Base-by-base conservation (phyloP, 2,888 invertebrate genomes). In the Galeopsomyia nigrocyanea region DNA sequence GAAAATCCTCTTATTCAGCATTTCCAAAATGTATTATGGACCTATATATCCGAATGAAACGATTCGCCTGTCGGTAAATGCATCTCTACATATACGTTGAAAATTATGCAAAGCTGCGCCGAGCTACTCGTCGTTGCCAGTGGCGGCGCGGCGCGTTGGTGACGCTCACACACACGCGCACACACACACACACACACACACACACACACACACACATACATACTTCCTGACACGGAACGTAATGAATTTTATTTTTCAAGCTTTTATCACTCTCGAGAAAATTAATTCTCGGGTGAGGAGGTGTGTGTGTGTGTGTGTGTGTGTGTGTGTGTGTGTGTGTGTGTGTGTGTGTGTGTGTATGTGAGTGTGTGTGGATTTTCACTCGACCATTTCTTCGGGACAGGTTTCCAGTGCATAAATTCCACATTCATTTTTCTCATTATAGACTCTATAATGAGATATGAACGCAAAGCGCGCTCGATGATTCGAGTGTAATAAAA, bases 401-500 rank as follows among this genome's bases (percentile, higher is more conserved):
- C 39, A 39, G 39, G 39, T 39, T 39, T 9, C 58, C 17, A 17
- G 66, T 22, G 58, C 71, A 62, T 71, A 71, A 71, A 66, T 71
- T 65, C 19, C 56, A 39, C 56, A 39, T 66, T 66, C 21, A 53
- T 61, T 61, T 17, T n/a, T 26, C 56, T 49, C 50, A 53, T 61
- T 50, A 46, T 47, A 47, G 53, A 16, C 22, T 19, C 14, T 3
- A 21, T 56, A 61, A 71, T 66, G 21, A 66, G 66, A 67, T 62
- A 62, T 22, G 39, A 21, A 55, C 49, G 39, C 17, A 9, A 13
- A 1, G 10, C 13, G 3, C 46, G 17, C 19, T 46, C 63, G 46
- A 68, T 68, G 72, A 68, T 68, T 68, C 63, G 58, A 46, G 62
- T 63, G 53, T 47, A 57, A 63, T 72, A 72, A 72, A 72, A 62